Evolutionary conservation across 2,888 invertebrate genomes (phyloP).

Genomic region (Morpho achilles): DNA sequence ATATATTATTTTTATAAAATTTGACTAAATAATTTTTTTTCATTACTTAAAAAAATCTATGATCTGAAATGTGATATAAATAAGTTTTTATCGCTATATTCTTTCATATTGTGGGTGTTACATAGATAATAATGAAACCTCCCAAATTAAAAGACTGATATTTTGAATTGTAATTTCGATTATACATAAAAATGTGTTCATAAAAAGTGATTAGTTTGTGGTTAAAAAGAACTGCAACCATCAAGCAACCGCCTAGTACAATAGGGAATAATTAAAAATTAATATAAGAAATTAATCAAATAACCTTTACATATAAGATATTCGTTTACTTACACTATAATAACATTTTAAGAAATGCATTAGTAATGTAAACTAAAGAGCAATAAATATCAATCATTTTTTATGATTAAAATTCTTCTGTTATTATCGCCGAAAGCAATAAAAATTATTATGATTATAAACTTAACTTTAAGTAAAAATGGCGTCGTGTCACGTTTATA

Average conservation of each 20-base stretch:
- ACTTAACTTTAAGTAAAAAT: too few relatives aligned
- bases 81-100: not conserved
- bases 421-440: too few relatives aligned
- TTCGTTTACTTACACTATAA: not conserved
- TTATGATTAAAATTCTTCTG: too few relatives aligned
- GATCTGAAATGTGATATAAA: too few relatives aligned
- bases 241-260: constrained; percentile 13
- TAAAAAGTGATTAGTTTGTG: constrained; percentile 1
- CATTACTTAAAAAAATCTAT: too few relatives aligned
- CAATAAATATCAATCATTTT: not conserved
- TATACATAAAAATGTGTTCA: constrained; percentile 19
- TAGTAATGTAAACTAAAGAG: not conserved
- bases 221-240: constrained; percentile 9
- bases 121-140: constrained; percentile 2
- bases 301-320: not conserved
- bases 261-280: constrained; percentile 1
- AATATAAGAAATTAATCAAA: not conserved
- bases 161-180: constrained; percentile 4
- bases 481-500: too few relatives aligned
- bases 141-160: constrained; percentile 14
- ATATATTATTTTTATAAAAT: too few relatives aligned
- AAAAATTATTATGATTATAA: too few relatives aligned
- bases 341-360: not conserved
- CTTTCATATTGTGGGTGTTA: not conserved
- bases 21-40: too few relatives aligned